phyloP scores from a whole-genome alignment of 2,797 vertebrate genomes.

The Catamblyrhynchus diadema region DNA sequence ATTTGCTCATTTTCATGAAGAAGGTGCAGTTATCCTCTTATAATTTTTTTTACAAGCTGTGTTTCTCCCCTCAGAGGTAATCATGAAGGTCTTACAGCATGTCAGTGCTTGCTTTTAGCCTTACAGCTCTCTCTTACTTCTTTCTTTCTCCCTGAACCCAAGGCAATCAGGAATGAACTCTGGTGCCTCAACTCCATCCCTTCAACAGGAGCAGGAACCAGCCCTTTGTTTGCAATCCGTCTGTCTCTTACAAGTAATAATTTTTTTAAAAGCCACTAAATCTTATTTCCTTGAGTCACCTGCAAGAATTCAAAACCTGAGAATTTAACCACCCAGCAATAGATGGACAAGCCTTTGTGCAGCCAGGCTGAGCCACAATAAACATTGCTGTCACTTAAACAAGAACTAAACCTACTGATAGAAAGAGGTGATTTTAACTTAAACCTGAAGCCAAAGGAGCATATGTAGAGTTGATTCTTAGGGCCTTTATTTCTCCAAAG shows the following conservation, averaged over 20 bases:
- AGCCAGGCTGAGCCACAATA: background rate
- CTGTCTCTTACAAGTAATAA: background rate
- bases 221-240: background rate
- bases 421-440: background rate
- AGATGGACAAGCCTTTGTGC: background rate
- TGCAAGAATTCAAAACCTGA: background rate
- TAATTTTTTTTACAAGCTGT: slow-evolving; percentile 1
- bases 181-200: background rate
- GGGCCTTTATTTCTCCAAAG: background rate
- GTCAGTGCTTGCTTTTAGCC: slow-evolving; percentile 6
- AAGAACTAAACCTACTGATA: background rate
- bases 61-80: slow-evolving; percentile 20
- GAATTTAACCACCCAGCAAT: background rate
- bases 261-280: background rate
- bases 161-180: background rate
- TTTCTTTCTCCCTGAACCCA: background rate
- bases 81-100: slow-evolving; percentile 22
- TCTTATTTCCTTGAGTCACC: slow-evolving; percentile 1
- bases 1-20: slow-evolving; percentile 54
- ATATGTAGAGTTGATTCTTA: background rate
- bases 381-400: background rate
- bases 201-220: background rate
- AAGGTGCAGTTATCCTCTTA: slow-evolving; percentile 36
- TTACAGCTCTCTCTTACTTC: background rate
- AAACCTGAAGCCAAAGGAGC: background rate